These are phyloP conservation scores for Lepidurus arcticus DNA, from an alignment of 1,140 invertebrate species.

Conservation along the genomic window DNA sequence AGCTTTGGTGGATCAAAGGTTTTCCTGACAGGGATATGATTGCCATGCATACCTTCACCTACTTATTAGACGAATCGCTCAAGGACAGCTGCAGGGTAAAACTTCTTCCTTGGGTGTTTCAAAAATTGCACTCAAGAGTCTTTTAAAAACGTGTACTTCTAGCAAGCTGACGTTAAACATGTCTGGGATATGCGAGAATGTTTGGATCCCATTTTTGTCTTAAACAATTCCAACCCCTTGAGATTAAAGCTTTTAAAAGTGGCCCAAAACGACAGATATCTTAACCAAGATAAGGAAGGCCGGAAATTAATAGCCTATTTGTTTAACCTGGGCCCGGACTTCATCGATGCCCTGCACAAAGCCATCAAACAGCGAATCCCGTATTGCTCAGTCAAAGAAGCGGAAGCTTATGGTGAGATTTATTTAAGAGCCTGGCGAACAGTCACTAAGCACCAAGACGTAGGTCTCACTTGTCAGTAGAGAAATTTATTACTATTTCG, in stretches of 20 bases:
- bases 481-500: too few relatives aligned
- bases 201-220: neutral
- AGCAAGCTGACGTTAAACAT: neutral
- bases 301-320: neutral
- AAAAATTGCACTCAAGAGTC: too few relatives aligned
- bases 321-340: neutral
- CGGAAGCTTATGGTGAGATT: neutral
- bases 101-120: too few relatives aligned
- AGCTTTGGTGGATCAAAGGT: neutral
- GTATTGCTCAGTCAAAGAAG: neutral
- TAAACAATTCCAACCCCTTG: neutral
- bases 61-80: neutral
- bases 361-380: neutral
- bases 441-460: neutral
- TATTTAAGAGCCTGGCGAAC: neutral
- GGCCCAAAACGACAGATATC: neutral
- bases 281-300: neutral
- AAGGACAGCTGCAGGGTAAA: neutral
- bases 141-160: neutral
- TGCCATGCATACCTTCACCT: neutral
- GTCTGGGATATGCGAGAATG: neutral
- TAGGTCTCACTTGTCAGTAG: neutral
- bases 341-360: constrained; percentile 8
- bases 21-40: neutral
- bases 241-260: neutral